These are phyloP conservation scores for Lanistes nyassanus DNA, from an alignment of 1,140 invertebrate species.

Conservation along the genomic window DNA sequence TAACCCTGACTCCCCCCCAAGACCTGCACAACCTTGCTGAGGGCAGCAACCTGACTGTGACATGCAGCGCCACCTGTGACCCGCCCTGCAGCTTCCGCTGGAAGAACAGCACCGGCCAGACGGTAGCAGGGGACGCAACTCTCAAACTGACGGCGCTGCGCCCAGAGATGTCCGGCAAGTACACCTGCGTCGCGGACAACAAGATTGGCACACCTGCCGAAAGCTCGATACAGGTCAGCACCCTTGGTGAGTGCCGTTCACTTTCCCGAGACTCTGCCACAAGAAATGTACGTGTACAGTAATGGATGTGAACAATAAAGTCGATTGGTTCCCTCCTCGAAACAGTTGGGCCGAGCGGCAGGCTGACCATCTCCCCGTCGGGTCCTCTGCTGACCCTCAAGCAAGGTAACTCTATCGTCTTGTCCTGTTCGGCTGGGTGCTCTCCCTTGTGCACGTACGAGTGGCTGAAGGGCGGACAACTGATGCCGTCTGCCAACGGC, in stretches of 20 bases:
- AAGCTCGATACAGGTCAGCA: slow-evolving; percentile 16
- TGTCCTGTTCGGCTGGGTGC: slow-evolving; percentile 27
- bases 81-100: slow-evolving; percentile 27
- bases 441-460: slow-evolving; percentile 10
- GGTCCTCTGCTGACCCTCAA: slow-evolving; percentile 9
- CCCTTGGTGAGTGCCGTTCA: not conserved
- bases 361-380: slow-evolving; percentile 17
- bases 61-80: slow-evolving; percentile 25
- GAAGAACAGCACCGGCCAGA: slow-evolving; percentile 2
- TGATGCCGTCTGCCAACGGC: not conserved
- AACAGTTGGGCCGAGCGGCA: slow-evolving; percentile 4
- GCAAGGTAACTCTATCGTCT: slow-evolving; percentile 19
- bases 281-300: not conserved
- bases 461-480: slow-evolving; percentile 9
- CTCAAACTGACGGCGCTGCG: not conserved
- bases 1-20: slow-evolving; percentile 11
- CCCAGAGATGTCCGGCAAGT: not conserved
- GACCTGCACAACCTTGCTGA: slow-evolving; percentile 3
- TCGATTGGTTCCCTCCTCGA: not conserved
- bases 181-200: slow-evolving; percentile 24
- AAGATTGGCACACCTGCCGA: slow-evolving; percentile 20
- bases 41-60: slow-evolving; percentile 17
- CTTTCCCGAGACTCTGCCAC: no score
- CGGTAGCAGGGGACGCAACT: slow-evolving; percentile 13
- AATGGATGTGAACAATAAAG: not conserved